Conservation (phyloP, 2,888 invertebrate species). For the Blomia tropicalis region DNA sequence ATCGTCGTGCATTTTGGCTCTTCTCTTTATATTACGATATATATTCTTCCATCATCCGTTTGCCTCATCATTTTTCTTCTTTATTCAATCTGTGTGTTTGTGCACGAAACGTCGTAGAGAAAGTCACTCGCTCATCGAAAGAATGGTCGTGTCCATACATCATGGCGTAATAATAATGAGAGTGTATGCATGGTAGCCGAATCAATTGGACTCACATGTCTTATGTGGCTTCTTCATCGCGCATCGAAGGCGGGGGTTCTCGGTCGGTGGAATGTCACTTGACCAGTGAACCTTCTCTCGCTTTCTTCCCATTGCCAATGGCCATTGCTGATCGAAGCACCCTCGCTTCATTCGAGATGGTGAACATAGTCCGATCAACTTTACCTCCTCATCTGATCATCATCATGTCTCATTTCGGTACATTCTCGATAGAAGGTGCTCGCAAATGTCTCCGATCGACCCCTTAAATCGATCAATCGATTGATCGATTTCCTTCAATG, state of each 20-base stretch:
- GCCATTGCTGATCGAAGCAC: not conserved
- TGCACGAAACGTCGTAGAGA: too few species aligned
- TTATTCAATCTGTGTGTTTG: too few species aligned
- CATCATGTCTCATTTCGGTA: not conserved
- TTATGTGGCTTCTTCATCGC: not conserved
- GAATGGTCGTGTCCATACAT: too few species aligned
- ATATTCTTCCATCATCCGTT: too few species aligned
- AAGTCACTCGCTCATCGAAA: too few species aligned
- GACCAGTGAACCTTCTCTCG: not conserved
- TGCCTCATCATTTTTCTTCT: too few species aligned
- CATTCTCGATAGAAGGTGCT: conserved; percentile 4
- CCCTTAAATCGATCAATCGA: too few species aligned
- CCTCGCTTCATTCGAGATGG: too few species aligned
- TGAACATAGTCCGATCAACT: too few species aligned
- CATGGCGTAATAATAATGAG: not conserved
- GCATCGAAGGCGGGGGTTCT: not conserved
- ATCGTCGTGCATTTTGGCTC: too few species aligned
- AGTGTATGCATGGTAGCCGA: conserved; percentile 2
- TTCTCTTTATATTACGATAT: too few species aligned
- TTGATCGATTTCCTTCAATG: too few species aligned
- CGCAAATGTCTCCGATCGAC: not conserved
- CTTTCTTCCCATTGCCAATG: not conserved
- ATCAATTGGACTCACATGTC: conserved; percentile 15
- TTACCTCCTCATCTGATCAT: not conserved
- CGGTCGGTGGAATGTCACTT: conserved; percentile 10